These are phyloP conservation scores for Neoaliturus tenellus DNA, from an alignment of 2,888 invertebrate genomes.

Conservation along the genomic window DNA sequence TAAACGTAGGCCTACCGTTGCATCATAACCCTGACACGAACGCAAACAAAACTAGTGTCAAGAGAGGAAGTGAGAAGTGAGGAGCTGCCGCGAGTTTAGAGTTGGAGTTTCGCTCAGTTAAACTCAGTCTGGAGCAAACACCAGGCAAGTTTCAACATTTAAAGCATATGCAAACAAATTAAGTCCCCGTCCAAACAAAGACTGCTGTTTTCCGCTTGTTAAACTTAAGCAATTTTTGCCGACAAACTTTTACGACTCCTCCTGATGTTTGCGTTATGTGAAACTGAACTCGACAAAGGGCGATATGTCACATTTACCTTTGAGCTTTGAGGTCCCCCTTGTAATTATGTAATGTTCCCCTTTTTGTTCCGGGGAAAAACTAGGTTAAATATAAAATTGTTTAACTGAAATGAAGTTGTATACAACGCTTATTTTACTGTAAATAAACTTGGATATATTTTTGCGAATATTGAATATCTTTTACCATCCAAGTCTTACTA, in stretches of 20 bases:
- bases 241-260: slow-evolving; percentile 34
- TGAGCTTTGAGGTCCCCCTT: background rate
- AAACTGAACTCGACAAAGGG: background rate
- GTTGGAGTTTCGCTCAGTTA: slow-evolving; percentile 41
- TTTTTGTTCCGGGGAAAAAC: too few relatives aligned
- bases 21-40: slow-evolving; percentile 14
- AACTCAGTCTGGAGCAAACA: slow-evolving; percentile 42
- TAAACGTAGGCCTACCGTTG: background rate
- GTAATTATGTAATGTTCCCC: too few relatives aligned
- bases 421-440: too few relatives aligned
- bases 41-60: slow-evolving; percentile 5
- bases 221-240: slow-evolving; percentile 48
- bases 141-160: slow-evolving; percentile 50
- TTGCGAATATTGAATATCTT: too few relatives aligned
- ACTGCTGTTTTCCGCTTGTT: slow-evolving; percentile 45
- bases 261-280: slow-evolving; percentile 6
- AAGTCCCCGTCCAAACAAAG: slow-evolving; percentile 42
- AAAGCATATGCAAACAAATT: slow-evolving; percentile 51
- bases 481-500: too few relatives aligned
- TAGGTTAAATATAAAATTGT: too few relatives aligned
- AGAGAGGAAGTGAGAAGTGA: background rate
- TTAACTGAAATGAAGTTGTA: too few relatives aligned
- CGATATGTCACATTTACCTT: background rate
- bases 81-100: slow-evolving; percentile 12
- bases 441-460: too few relatives aligned